Base-by-base conservation (phyloP, 2,797 vertebrate species). In the Limnodromus scolopaceus region DNA sequence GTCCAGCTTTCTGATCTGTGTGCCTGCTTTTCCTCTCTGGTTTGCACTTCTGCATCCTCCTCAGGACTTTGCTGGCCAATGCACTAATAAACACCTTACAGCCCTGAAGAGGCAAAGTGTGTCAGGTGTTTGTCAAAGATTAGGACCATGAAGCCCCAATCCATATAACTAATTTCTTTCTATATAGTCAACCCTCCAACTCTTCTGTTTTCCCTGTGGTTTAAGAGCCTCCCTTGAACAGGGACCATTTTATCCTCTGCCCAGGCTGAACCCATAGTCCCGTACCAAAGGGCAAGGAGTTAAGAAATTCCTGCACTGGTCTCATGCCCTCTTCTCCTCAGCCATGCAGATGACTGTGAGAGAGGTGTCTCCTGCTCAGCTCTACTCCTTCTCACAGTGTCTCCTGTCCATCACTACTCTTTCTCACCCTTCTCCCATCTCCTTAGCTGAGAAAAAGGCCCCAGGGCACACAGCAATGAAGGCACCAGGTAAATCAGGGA, bases 81-180 rank as follows among this genome's bases (percentile, higher is more conserved):
- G 2, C 25, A 43, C 11, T 22, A 39, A 30, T 27, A 70, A 72
- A 43, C 8, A 46, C 9, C 16, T 27, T 57, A 49, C 5, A 34
- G 2, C 7, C 17, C 34, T 45, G 32, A 71, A 61, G 25, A 45
- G 28, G 16, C 9, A 16, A 84, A 76, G 10, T 32, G 5, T 20
- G 25, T 51, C 54, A 71, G 19, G 13, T 65, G 10, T 75, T 22
- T 6, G 8, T 64, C 20, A 72, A 81, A 80, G n/a, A 23, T 48
- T 25, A 54, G 18, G 6, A 7, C n/a, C 61, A 65, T 6, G 16
- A 51, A 92, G 16, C 11, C 17, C 16, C 0, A 0, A 30, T 8
- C 27, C 8, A 68, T 70, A 36, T 10, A 83, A 48, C 4, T 76
- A 43, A 51, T 66, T 70, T 87, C 23, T 34, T 78, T 16, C 53